These are phyloP conservation scores for Nipponacmea schrenckii DNA, from an alignment of 2,888 invertebrate genomes.

Conservation along the genomic window DNA sequence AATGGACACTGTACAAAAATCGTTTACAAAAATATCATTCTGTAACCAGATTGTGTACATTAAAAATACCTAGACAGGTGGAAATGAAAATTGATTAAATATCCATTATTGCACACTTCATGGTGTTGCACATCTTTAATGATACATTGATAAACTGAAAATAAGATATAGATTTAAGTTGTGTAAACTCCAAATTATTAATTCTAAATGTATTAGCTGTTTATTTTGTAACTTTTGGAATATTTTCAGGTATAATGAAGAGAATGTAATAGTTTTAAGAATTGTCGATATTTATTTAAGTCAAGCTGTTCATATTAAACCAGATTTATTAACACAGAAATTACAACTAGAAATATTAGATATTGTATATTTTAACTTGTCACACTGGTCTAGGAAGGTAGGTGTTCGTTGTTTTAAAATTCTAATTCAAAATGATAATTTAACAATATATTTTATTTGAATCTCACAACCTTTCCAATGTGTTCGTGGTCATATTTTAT, in stretches of 20 bases:
- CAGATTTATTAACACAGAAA: constrained; percentile 40
- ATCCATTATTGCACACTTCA: too few relatives aligned
- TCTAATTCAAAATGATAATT: neutral
- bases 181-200: too few relatives aligned
- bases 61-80: too few relatives aligned
- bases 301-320: constrained; percentile 25
- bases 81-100: too few relatives aligned
- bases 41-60: too few relatives aligned
- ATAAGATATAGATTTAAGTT: too few relatives aligned
- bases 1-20: too few relatives aligned
- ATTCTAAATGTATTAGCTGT: neutral
- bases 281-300: constrained; percentile 59
- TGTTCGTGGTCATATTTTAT: neutral
- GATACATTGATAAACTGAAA: too few relatives aligned
- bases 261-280: constrained; percentile 49
- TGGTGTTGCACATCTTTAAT: too few relatives aligned
- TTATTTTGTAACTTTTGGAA: constrained; percentile 10
- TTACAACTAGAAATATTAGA: constrained; percentile 69
- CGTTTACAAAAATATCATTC: too few relatives aligned
- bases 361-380: constrained; percentile 74
- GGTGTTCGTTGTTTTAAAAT: constrained; percentile 13
- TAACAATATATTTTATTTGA: neutral
- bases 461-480: neutral
- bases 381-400: constrained; percentile 78
- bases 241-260: constrained; percentile 43